phyloP scores from a whole-genome alignment of 2,113 vertebrate species.

The Ornithorhynchus anatinus region DNA sequence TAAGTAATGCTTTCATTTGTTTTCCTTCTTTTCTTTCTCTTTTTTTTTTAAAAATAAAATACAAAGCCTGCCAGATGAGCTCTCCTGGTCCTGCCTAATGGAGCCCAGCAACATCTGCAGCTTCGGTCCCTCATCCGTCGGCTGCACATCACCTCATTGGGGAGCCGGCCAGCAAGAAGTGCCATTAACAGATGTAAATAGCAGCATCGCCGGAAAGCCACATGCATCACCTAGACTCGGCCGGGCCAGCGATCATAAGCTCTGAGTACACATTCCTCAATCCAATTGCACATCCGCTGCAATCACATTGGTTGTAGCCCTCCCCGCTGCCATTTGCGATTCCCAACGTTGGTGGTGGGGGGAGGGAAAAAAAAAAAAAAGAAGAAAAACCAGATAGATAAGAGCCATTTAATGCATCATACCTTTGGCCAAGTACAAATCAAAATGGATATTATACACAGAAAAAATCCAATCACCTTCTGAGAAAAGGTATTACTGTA shows the following conservation, averaged over 20 bases:
- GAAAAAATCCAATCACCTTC: conserved; percentile 65
- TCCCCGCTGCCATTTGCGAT: conserved; percentile 64
- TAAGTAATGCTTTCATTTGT: conserved; percentile 20
- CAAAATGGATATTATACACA: conserved; percentile 62
- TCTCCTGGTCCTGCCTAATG: conserved; percentile 53
- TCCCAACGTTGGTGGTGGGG: too few relatives aligned
- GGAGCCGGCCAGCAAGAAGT: conserved; percentile 55
- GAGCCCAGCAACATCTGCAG: conserved; percentile 56
- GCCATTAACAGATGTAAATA: conserved; percentile 74
- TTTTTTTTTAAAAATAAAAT: not conserved
- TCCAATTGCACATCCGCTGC: conserved; percentile 70
- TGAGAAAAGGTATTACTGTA: conserved; percentile 57
- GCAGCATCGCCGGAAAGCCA: conserved; percentile 70
- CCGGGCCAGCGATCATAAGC: conserved; percentile 73
- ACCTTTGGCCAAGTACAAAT: conserved; percentile 60
- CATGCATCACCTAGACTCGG: conserved; percentile 73
- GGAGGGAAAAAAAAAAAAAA: conserved; percentile 61
- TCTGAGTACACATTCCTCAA: conserved; percentile 78
- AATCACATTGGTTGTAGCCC: conserved; percentile 68
- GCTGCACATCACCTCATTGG: conserved; percentile 32
- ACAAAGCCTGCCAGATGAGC: conserved; percentile 32
- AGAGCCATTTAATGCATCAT: conserved; percentile 65
- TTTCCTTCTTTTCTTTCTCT: not conserved
- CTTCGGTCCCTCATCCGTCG: conserved; percentile 52
- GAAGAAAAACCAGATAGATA: conserved; percentile 63